phyloP scores from a whole-genome alignment of 2,888 invertebrate genomes.

The Himalopsyche anomala region DNA sequence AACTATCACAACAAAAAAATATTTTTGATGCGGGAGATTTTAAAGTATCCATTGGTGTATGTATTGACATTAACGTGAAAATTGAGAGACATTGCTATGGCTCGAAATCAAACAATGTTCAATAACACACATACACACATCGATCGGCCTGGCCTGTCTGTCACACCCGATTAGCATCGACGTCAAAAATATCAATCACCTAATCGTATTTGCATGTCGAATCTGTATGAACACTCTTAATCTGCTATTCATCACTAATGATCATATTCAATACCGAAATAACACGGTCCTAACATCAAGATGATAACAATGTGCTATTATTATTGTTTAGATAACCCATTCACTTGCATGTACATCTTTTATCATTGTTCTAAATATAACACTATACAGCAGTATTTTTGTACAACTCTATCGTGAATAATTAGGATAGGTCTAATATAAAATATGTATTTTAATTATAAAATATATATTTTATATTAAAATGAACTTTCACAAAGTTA shows the following conservation, averaged over 20 bases:
- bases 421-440: too few species aligned
- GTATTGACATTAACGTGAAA: not conserved
- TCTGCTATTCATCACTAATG: not conserved
- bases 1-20: not conserved
- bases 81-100: not conserved
- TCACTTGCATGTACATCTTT: too few species aligned
- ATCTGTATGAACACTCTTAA: conserved; percentile 1
- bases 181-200: conserved; percentile 29
- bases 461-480: too few species aligned
- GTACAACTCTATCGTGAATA: too few species aligned
- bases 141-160: not conserved
- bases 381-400: too few species aligned
- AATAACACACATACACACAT: conserved; percentile 9
- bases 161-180: conserved; percentile 19
- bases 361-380: too few species aligned
- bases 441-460: too few species aligned
- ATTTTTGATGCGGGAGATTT: not conserved
- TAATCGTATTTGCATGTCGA: conserved; percentile 25
- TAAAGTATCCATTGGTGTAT: not conserved
- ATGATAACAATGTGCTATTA: not conserved
- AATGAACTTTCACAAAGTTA: too few species aligned
- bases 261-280: not conserved
- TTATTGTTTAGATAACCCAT: not conserved
- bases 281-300: not conserved
- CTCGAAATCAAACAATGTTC: not conserved